Conservation (phyloP, 2,113 vertebrate species). For the Copsychus sechellarum region DNA sequence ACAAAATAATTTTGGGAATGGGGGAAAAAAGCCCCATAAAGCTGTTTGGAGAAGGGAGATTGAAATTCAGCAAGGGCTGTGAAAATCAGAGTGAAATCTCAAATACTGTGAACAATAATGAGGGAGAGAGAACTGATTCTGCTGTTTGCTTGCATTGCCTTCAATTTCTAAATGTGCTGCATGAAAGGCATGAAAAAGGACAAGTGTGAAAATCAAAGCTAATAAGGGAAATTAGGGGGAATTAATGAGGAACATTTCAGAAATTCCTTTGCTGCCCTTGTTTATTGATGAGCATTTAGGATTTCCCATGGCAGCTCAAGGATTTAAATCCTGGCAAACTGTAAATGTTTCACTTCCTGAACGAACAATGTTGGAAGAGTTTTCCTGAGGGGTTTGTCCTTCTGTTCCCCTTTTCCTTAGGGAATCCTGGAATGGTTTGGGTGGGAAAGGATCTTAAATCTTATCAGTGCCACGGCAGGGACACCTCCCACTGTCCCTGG, state of each 20-base stretch:
- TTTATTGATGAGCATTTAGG: background rate
- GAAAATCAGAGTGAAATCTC: background rate
- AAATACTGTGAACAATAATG: background rate
- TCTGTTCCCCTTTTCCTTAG: background rate
- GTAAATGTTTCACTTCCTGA: background rate
- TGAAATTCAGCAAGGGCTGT: background rate
- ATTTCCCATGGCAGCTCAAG: background rate
- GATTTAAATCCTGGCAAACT: background rate
- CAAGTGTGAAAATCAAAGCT: background rate
- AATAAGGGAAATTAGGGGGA: background rate
- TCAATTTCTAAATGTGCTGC: background rate
- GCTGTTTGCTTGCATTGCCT: background rate
- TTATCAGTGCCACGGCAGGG: background rate
- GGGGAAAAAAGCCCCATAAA: background rate
- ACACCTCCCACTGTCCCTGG: background rate
- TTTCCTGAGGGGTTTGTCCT: background rate
- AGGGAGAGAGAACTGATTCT: background rate
- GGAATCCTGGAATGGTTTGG: background rate
- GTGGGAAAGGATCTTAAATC: fast-evolving
- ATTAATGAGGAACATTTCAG: background rate
- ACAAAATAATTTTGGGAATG: background rate
- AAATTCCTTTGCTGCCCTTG: background rate
- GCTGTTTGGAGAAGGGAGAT: background rate
- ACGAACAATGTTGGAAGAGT: background rate
- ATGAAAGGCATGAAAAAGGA: background rate